These are phyloP conservation scores for Orthonychiurus folsomi DNA, from an alignment of 2,888 invertebrate species.

Conservation along the genomic window DNA sequence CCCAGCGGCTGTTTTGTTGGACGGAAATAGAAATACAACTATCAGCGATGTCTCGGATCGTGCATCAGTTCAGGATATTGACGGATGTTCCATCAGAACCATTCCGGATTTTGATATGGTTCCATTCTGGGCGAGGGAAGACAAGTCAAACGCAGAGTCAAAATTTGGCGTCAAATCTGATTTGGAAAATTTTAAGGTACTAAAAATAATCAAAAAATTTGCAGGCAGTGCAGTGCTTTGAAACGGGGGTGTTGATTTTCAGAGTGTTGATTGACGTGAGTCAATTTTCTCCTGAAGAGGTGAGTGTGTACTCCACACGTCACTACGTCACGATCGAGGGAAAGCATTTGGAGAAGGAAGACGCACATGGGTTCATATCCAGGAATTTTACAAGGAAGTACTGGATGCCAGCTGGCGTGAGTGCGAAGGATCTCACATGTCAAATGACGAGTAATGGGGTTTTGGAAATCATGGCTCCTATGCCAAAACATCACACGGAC, in stretches of 20 bases:
- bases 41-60: neutral
- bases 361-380: slow-evolving; percentile 4
- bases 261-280: neutral
- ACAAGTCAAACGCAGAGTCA: neutral
- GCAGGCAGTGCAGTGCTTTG: slow-evolving; percentile 1
- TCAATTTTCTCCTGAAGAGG: slow-evolving; percentile 3
- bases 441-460: neutral
- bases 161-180: neutral
- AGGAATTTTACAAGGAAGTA: slow-evolving; percentile 5
- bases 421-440: neutral
- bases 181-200: slow-evolving; percentile 5
- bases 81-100: neutral
- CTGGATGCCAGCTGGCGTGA: neutral
- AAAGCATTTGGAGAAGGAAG: slow-evolving; percentile 3
- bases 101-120: slow-evolving; percentile 8
- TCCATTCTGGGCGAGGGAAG: neutral
- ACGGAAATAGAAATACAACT: neutral
- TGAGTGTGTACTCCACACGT: neutral
- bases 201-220: neutral
- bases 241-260: neutral
- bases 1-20: too few relatives aligned
- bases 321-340: neutral
- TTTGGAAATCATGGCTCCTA: slow-evolving; percentile 6
- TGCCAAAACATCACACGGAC: neutral
- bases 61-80: neutral